These are phyloP conservation scores for Diarsia rubi DNA, from an alignment of 2,888 invertebrate genomes.

Conservation along the genomic window DNA sequence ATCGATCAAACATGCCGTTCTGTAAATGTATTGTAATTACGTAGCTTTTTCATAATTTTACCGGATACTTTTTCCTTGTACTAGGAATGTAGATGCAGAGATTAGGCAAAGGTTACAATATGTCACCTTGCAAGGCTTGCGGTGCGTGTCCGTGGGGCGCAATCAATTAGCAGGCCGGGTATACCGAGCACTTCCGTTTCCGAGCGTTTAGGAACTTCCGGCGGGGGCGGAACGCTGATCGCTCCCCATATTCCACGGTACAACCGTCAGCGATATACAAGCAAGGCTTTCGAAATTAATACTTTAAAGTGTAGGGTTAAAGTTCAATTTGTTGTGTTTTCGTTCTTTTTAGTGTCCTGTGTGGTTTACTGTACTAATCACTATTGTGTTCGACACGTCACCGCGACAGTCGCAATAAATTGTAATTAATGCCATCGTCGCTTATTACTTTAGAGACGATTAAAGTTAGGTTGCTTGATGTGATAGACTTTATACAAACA, in stretches of 20 bases:
- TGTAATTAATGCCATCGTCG: slow-evolving; percentile 52
- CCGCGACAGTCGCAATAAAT: slow-evolving; percentile 60
- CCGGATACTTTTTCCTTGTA: slow-evolving; percentile 41
- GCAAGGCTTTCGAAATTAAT: slow-evolving; percentile 26
- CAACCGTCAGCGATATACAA: slow-evolving; percentile 44
- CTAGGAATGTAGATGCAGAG: slow-evolving; percentile 62
- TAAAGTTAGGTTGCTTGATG: slow-evolving; percentile 40
- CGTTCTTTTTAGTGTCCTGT: slow-evolving; percentile 13
- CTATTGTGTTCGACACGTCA: slow-evolving; percentile 75
- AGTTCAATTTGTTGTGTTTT: slow-evolving; percentile 25
- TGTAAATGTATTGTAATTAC: slow-evolving; percentile 37
- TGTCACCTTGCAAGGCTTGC: slow-evolving; percentile 80
- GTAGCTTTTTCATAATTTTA: slow-evolving; percentile 22
- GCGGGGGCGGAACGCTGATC: slow-evolving; percentile 74
- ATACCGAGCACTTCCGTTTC: slow-evolving; percentile 87
- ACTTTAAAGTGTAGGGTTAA: slow-evolving; percentile 40
- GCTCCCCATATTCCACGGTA: slow-evolving; percentile 58
- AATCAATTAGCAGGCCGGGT: slow-evolving; percentile 88
- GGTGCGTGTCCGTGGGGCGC: slow-evolving; percentile 77
- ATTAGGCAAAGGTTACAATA: slow-evolving; percentile 67
- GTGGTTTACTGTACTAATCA: slow-evolving; percentile 64
- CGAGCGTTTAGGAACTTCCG: slow-evolving; percentile 89
- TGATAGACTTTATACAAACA: slow-evolving; percentile 27
- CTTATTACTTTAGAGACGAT: slow-evolving; percentile 47
- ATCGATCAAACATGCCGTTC: slow-evolving; percentile 41